These are phyloP conservation scores for Schmidtea mediterranea DNA, from an alignment of 1,140 invertebrate genomes.

Conservation along the genomic window DNA sequence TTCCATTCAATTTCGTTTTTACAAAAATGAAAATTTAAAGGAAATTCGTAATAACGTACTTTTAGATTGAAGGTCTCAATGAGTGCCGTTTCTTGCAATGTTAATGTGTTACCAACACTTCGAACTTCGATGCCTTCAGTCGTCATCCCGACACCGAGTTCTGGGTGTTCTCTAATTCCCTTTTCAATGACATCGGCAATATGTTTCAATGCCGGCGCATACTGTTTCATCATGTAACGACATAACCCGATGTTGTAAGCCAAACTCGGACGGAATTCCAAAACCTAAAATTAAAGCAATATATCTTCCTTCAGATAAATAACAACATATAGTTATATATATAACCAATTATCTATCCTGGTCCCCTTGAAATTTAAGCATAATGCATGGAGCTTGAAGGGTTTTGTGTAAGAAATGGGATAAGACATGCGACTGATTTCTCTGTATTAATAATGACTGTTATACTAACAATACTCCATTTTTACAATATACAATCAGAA, in stretches of 20 bases:
- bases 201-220: conserved; percentile 48
- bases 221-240: conserved; percentile 76
- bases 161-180: conserved; percentile 84
- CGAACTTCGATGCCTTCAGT: conserved; percentile 85
- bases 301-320: neutral
- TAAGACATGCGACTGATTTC: too few relatives aligned
- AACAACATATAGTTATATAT: too few relatives aligned
- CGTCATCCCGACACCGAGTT: conserved; percentile 79
- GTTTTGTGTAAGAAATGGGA: too few relatives aligned
- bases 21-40: too few relatives aligned
- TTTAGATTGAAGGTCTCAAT: conserved; percentile 95
- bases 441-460: neutral
- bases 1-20: too few relatives aligned
- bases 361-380: too few relatives aligned
- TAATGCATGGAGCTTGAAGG: too few relatives aligned
- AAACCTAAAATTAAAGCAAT: conserved; percentile 12
- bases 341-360: too few relatives aligned
- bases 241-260: conserved; percentile 85
- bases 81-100: conserved; percentile 73
- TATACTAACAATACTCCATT: neutral
- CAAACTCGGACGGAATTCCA: conserved; percentile 34
- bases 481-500: too few relatives aligned
- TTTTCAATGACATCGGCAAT: conserved; percentile 74
- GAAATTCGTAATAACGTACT: conserved; percentile 28
- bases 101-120: conserved; percentile 83